Base-by-base conservation (phyloP, 2,113 vertebrate species). In the Progne subis region DNA sequence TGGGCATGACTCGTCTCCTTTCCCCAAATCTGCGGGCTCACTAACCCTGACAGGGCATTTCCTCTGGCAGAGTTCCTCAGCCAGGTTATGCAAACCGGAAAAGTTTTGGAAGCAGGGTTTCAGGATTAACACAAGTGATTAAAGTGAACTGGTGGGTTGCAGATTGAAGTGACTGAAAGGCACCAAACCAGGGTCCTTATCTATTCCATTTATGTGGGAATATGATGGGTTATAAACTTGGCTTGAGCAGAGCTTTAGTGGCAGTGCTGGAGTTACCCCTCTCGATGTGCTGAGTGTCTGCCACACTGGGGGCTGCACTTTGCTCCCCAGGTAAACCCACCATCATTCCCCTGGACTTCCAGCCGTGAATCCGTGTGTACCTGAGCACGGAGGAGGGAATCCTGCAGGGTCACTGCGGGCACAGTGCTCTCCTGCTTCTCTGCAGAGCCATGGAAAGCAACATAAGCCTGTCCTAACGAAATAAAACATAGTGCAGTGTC, bases 361-460 rank as follows among this genome's bases (percentile, higher is more conserved):
- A 67, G 3, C 59, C n/a, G 1, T 4, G 23, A 43, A 53, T 39
- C 55, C 32, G 2, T 0, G 14, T 8, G 24, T 9, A 8, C 11
- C 34, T 78, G 83, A 23, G 56, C 47, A 8, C 0, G 3, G 70
- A 8, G 46, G 32, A 65, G 46, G 37, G 52, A 60, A 79, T 39
- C 46, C 21, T 44, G 75, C 56, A 39, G 59, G 69, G 9, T 3
- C 10, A 21, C 61, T 21, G 60, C 41, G 18, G 57, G 64, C 56
- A 25, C 46, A 20, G 56, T 3, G 63, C 37, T 47, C n/a, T 70
- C 52, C 67, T 88, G 16, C 32, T 64, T 12, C 65, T 65, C 19
- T 65, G 19, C 44, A 47, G 32, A 8, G 32, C 4, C 23, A 43
- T 61, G 26, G 1, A 19, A 31, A 83, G 14, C 64, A 39, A 4